Conservation (phyloP, 92 coral and sea anemone species). For the Epizoanthus scotinus region DNA sequence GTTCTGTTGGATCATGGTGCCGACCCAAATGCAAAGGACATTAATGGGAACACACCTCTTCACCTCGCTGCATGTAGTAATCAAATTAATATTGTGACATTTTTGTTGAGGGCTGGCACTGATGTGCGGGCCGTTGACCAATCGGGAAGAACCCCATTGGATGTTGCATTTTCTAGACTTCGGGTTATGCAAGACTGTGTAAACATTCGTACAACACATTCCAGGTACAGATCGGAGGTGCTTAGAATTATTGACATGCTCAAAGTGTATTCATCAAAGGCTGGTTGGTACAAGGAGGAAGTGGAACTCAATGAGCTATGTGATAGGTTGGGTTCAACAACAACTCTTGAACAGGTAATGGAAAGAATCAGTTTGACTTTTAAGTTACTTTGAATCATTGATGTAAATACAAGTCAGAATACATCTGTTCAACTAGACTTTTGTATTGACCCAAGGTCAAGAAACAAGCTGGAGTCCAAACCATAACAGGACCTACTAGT, state of each 20-base stretch:
- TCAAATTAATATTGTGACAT: constrained; percentile 86
- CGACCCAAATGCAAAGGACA: constrained; percentile 91
- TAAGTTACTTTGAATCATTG: background rate
- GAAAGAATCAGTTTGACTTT: background rate
- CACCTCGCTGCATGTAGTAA: constrained; percentile 97
- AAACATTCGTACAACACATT: constrained; percentile 52
- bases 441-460: too few relatives aligned
- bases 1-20: constrained; percentile 82
- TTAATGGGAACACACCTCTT: constrained; percentile 96
- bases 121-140: constrained; percentile 81
- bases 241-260: constrained; percentile 79
- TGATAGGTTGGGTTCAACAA: constrained; percentile 64
- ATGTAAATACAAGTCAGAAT: too few relatives aligned
- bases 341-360: constrained; percentile 89
- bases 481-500: too few relatives aligned
- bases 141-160: constrained; percentile 91
- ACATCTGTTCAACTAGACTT: too few relatives aligned
- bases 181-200: constrained; percentile 74
- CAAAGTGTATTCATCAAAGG: constrained; percentile 73
- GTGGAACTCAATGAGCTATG: constrained; percentile 68
- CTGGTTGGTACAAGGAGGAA: constrained; percentile 71
- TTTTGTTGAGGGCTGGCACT: constrained; percentile 82
- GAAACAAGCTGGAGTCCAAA: too few relatives aligned
- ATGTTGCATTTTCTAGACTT: constrained; percentile 84
- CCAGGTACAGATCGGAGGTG: constrained; percentile 73